phyloP scores from a whole-genome alignment of 1,140 invertebrate genomes.

The Drosophila mauritiana region DNA sequence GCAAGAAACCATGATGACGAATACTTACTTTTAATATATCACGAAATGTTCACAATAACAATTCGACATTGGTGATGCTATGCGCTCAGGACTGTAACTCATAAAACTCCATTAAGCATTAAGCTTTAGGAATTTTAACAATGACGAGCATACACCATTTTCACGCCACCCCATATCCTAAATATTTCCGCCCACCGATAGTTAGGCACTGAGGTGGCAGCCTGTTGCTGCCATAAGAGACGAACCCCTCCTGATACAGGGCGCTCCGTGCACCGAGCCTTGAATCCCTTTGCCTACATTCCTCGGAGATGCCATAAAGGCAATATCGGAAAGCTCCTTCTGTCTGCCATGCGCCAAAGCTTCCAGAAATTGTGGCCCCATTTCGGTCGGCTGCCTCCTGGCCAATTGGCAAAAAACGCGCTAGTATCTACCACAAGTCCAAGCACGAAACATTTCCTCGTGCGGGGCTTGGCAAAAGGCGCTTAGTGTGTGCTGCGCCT shows the following conservation, averaged over 20 bases:
- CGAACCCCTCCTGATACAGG: background rate
- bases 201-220: background rate
- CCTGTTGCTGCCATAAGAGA: slow-evolving; percentile 15
- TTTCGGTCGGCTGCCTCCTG: slow-evolving; percentile 24
- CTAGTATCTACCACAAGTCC: slow-evolving; percentile 72
- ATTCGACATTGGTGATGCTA: no score
- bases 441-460: slow-evolving; percentile 55
- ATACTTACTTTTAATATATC: no score
- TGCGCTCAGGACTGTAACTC: no score
- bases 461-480: slow-evolving; percentile 55
- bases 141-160: no score
- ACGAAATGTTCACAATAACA: no score
- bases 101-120: no score
- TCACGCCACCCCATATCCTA: no score
- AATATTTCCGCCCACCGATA: background rate
- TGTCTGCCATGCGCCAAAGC: slow-evolving; percentile 59
- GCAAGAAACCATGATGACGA: no score
- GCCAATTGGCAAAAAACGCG: slow-evolving; percentile 1
- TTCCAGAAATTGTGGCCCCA: slow-evolving; percentile 38
- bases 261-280: background rate
- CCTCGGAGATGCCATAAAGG: background rate
- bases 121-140: no score
- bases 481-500: slow-evolving; percentile 42
- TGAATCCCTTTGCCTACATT: background rate
- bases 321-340: slow-evolving; percentile 1